phyloP scores from a whole-genome alignment of 2,113 vertebrate genomes.

The Lampris incognitus region DNA sequence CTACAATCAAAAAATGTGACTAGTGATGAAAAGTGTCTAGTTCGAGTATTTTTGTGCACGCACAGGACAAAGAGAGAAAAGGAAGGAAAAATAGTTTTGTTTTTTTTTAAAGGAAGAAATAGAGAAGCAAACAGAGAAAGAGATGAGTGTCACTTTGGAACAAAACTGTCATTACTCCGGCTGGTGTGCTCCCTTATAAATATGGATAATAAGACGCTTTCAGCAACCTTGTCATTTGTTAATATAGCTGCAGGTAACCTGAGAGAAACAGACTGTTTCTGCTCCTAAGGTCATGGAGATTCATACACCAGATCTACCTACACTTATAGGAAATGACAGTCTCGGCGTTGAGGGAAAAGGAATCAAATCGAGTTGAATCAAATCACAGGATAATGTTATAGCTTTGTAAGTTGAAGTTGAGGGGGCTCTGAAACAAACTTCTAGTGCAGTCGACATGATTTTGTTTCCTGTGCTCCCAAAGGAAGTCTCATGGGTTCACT shows the following conservation, averaged over 20 bases:
- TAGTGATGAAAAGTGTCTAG: too few species aligned
- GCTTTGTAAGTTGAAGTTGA: too few species aligned
- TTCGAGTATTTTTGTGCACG: too few species aligned
- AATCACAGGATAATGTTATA: too few species aligned
- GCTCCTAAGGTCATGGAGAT: conserved; percentile 48
- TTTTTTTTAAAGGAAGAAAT: background rate
- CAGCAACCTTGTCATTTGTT: conserved; percentile 81
- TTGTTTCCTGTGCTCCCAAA: too few species aligned
- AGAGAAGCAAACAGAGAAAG: conserved; percentile 18
- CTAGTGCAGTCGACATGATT: too few species aligned
- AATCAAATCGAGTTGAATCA: too few species aligned
- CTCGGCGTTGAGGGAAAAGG: too few species aligned
- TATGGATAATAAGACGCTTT: conserved; percentile 83
- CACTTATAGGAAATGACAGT: conserved; percentile 13
- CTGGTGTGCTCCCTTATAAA: conserved; percentile 81
- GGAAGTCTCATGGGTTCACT: background rate
- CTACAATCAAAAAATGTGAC: too few species aligned
- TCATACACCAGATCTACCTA: conserved; percentile 49
- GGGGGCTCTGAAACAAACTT: too few species aligned
- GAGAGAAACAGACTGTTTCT: conserved; percentile 66
- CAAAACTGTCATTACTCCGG: conserved; percentile 81
- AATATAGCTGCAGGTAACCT: conserved; percentile 68
- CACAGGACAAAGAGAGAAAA: background rate
- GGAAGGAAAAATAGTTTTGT: background rate
- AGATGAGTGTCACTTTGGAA: conserved; percentile 73